Evolutionary conservation across 1,140 invertebrate genomes (phyloP).

Genomic region (Neuroterus valhalla): DNA sequence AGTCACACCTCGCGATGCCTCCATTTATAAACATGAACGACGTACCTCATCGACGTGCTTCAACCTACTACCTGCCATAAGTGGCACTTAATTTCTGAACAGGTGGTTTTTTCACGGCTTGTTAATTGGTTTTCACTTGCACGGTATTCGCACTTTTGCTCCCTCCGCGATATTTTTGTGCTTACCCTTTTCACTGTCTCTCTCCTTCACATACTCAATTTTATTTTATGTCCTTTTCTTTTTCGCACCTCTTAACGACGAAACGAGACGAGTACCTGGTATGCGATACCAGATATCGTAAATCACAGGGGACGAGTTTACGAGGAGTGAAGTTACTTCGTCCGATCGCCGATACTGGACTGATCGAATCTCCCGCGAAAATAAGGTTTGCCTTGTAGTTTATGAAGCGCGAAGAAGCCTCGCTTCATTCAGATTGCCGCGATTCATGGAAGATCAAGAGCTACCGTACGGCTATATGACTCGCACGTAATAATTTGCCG

Average conservation of each 20-base stretch:
- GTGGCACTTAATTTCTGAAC: conserved; percentile 1
- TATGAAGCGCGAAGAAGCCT: conserved; percentile 17
- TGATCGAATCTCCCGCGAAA: conserved; percentile 41
- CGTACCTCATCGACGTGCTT: not conserved
- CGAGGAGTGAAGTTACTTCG: conserved; percentile 39
- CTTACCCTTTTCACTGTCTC: not conserved
- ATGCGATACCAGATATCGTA: conserved; percentile 50
- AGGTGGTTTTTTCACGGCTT: not conserved
- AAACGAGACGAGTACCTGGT: conserved; percentile 32
- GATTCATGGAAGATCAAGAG: conserved; percentile 16
- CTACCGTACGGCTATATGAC: conserved; percentile 6
- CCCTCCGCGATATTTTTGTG: not conserved
- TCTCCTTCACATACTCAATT: not conserved
- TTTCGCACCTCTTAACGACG: conserved; percentile 13
- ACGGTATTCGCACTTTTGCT: not conserved
- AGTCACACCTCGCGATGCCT: not conserved
- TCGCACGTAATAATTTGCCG: conserved; percentile 21
- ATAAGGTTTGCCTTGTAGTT: conserved; percentile 19
- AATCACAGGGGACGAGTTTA: conserved; percentile 48
- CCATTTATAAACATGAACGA: conserved; percentile 34
- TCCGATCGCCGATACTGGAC: conserved; percentile 37
- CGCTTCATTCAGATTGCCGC: conserved; percentile 22
- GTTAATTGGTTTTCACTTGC: conserved; percentile 18
- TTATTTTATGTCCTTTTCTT: not conserved
- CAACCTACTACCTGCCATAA: not conserved